phyloP scores from a whole-genome alignment of 2,888 invertebrate genomes.

The Rhamphomyia laevipes region DNA sequence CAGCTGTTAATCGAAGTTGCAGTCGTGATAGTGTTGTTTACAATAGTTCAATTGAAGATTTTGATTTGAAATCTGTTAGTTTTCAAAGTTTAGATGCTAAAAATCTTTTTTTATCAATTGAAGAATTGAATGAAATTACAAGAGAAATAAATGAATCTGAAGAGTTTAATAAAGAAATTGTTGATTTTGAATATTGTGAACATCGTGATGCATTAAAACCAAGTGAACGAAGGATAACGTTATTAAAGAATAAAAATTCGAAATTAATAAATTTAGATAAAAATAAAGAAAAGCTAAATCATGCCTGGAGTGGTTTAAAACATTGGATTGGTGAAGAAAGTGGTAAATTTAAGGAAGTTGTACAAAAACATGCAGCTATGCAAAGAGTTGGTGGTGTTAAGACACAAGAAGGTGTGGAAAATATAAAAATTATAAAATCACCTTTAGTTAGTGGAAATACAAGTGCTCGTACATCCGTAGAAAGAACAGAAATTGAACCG shows the following conservation, averaged over 20 bases:
- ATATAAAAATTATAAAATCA: not conserved
- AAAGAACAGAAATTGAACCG: not conserved
- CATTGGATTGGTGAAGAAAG: constrained; percentile 36
- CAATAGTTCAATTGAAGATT: constrained; percentile 27
- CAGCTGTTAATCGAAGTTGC: constrained; percentile 17
- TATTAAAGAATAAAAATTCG: constrained; percentile 35
- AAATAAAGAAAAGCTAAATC: constrained; percentile 33
- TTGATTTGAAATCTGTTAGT: constrained; percentile 35
- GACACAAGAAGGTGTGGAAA: not conserved
- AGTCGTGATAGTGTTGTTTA: constrained; percentile 28
- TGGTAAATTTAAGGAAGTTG: constrained; percentile 31
- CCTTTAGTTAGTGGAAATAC: not conserved
- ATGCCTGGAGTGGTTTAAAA: constrained; percentile 37
- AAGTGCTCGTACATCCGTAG: not conserved
- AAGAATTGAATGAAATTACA: constrained; percentile 36
- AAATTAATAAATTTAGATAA: constrained; percentile 30
- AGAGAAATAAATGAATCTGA: constrained; percentile 35
- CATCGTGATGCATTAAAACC: constrained; percentile 35
- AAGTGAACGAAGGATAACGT: constrained; percentile 32
- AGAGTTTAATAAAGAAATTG: constrained; percentile 31
- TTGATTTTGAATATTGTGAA: constrained; percentile 35
- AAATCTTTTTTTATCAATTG: constrained; percentile 34
- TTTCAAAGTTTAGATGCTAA: constrained; percentile 35
- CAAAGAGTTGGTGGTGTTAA: constrained; percentile 26
- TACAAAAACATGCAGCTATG: constrained; percentile 32